Evolutionary conservation across 2,888 invertebrate species (phyloP).

Genomic region (Clepsis dumicolana): DNA sequence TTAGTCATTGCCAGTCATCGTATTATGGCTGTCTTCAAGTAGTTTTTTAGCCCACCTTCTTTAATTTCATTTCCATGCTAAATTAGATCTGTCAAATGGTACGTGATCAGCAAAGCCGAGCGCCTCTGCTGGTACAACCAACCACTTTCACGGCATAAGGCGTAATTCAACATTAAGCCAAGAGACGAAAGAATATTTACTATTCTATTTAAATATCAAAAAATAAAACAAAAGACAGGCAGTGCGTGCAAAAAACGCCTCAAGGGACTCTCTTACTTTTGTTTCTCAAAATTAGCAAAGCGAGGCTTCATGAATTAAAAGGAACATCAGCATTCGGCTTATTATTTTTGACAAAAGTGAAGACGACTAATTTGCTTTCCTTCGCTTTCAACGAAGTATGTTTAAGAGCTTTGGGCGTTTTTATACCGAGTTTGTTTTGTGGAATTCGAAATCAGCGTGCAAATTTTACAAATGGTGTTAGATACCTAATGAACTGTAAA

Average conservation of each 20-base stretch:
- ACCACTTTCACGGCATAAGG: too few relatives aligned
- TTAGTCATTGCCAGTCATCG: too few relatives aligned
- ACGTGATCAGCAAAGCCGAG: too few relatives aligned
- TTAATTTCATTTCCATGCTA: too few relatives aligned
- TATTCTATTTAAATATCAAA: neutral
- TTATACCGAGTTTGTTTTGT: neutral
- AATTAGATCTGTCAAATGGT: too few relatives aligned
- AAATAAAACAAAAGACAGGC: neutral
- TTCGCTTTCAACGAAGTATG: neutral
- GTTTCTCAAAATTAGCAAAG: slow-evolving; percentile 12
- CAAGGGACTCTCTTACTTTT: neutral
- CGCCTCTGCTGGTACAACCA: too few relatives aligned
- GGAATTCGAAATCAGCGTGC: neutral
- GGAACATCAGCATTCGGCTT: neutral
- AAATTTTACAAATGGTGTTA: too few relatives aligned
- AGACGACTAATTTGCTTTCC: neutral
- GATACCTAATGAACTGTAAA: too few relatives aligned
- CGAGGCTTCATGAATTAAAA: slow-evolving; percentile 24
- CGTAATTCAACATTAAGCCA: too few relatives aligned
- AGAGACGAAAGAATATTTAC: neutral
- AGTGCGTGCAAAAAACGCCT: neutral
- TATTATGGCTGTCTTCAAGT: too few relatives aligned
- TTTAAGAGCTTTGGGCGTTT: neutral
- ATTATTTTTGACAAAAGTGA: slow-evolving; percentile 1
- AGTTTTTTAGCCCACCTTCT: too few relatives aligned